Conservation (phyloP, 1,140 invertebrate species). For the Drosophila kikkawai region DNA sequence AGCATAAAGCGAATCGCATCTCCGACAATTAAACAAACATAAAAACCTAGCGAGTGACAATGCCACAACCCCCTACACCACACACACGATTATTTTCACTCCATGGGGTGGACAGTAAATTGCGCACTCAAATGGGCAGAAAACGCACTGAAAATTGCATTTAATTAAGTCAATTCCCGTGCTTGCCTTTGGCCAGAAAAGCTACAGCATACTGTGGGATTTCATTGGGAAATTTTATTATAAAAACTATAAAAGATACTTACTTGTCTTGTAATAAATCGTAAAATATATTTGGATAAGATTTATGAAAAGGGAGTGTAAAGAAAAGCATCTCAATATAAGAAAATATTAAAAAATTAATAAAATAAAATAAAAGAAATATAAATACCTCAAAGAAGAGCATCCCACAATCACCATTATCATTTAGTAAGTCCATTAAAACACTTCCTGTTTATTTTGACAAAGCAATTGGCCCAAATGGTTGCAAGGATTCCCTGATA, state of each 20-base stretch:
- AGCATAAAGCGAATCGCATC: conserved; percentile 77
- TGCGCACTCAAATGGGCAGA: conserved; percentile 74
- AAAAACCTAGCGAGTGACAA: conserved; percentile 72
- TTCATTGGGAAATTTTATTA: conserved; percentile 23
- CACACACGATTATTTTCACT: conserved; percentile 10
- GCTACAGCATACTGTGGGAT: conserved; percentile 34
- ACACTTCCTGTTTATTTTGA: conserved; percentile 64
- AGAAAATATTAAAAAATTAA: too few relatives aligned
- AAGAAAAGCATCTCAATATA: too few relatives aligned
- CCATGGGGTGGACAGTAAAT: conserved; percentile 60
- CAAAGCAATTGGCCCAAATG: conserved; percentile 61
- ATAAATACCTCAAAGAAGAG: conserved; percentile 7
- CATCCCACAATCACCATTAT: not conserved
- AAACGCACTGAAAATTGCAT: conserved; percentile 77
- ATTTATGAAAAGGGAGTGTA: not conserved
- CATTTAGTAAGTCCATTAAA: not conserved
- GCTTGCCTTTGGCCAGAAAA: conserved; percentile 38
- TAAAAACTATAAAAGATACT: not conserved
- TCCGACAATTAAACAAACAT: conserved; percentile 81
- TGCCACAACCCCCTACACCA: conserved; percentile 24
- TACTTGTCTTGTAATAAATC: not conserved
- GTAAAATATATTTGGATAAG: not conserved
- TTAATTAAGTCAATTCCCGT: conserved; percentile 76
- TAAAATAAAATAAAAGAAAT: too few relatives aligned
- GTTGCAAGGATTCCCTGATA: conserved; percentile 56